Conservation (phyloP, 2,797 vertebrate species). For the Prunella strophiata region DNA sequence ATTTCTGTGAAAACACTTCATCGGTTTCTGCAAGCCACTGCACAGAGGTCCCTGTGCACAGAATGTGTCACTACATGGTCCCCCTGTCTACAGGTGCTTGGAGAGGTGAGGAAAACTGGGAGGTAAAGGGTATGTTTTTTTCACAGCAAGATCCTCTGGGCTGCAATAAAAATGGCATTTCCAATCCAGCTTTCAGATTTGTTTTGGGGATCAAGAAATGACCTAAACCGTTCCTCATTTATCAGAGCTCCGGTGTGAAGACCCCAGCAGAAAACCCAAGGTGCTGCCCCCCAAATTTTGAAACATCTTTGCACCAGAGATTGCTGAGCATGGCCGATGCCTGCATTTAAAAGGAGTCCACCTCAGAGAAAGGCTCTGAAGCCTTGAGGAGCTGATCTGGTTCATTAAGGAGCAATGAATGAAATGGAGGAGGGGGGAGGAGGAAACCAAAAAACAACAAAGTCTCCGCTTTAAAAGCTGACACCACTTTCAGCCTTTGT, state of each 20-base stretch:
- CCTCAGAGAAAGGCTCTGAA: background rate
- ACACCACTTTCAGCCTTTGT: constrained; percentile 61
- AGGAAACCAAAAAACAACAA: constrained; percentile 55
- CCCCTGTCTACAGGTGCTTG: background rate
- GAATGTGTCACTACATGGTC: background rate
- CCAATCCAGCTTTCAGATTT: background rate
- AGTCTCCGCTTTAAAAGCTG: constrained; percentile 48
- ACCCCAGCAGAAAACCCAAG: background rate
- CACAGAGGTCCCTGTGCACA: background rate
- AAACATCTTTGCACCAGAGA: background rate
- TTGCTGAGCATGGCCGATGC: background rate
- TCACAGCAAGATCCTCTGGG: background rate
- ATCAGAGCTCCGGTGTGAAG: background rate
- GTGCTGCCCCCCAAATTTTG: accelerated
- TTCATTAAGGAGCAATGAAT: constrained; percentile 59
- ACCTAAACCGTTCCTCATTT: background rate
- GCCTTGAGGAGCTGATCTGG: constrained; percentile 55
- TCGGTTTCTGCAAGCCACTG: background rate
- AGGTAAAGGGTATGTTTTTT: background rate
- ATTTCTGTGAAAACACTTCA: background rate
- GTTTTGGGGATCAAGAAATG: background rate
- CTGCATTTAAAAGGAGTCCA: background rate
- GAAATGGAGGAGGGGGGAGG: constrained; percentile 29
- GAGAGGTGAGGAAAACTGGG: background rate
- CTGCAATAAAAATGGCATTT: background rate